Conservation (phyloP, 2,888 invertebrate species). For the Glyphotaelius pellucidus region DNA sequence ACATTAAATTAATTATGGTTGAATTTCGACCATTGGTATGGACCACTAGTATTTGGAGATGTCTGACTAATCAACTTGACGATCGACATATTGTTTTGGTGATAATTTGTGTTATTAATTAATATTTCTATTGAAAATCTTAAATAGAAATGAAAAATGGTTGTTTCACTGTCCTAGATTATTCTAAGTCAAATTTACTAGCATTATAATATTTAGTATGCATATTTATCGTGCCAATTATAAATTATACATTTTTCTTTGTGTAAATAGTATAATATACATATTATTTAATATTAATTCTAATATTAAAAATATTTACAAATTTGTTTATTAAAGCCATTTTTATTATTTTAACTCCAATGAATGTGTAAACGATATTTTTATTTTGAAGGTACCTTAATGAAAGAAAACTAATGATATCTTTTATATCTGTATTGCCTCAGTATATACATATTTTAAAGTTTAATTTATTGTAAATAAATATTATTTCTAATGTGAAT, state of each 20-base stretch:
- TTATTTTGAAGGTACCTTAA: not conserved
- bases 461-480: constrained; percentile 43
- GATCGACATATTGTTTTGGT: not conserved
- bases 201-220: constrained; percentile 5
- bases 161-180: constrained; percentile 37
- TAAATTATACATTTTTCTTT: constrained; percentile 24
- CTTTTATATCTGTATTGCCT: not conserved
- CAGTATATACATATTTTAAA: not conserved
- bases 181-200: constrained; percentile 31
- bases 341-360: constrained; percentile 2
- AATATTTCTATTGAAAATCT: not conserved
- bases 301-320: not conserved
- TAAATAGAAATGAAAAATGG: constrained; percentile 17
- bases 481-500: constrained; percentile 41
- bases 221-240: constrained; percentile 48
- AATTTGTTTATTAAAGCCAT: constrained; percentile 24
- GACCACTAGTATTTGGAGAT: too few species aligned
- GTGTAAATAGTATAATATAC: constrained; percentile 5
- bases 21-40: too few species aligned
- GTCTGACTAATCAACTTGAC: too few species aligned
- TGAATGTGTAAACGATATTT: not conserved
- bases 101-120: constrained; percentile 1
- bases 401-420: not conserved
- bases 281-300: not conserved
- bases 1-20: too few species aligned